Conservation (phyloP, 2,888 invertebrate species). For the Marasmarcha lunaedactyla region DNA sequence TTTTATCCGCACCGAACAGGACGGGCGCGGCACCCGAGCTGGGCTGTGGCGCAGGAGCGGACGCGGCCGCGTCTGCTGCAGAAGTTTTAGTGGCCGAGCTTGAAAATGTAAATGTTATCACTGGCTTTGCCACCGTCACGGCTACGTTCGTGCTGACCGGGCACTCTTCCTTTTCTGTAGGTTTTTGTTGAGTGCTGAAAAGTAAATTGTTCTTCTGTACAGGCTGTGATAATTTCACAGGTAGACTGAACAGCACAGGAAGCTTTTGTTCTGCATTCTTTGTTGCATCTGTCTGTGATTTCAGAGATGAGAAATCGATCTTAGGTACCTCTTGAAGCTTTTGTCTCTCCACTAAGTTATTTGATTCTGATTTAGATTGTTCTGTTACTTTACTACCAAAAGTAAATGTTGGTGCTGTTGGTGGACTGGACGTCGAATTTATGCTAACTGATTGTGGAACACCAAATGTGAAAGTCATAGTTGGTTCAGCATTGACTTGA, state of each 20-base stretch:
- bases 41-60: conserved; percentile 15
- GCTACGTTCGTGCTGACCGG: too few species aligned
- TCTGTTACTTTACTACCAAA: neutral
- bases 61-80: conserved; percentile 18
- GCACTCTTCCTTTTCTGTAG: too few species aligned
- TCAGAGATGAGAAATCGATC: conserved; percentile 13
- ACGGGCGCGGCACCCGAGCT: conserved; percentile 12
- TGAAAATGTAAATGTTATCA: conserved; percentile 23
- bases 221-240: neutral
- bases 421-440: neutral
- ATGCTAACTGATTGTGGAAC: neutral
- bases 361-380: conserved; percentile 10
- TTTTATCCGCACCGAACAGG: neutral
- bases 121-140: conserved; percentile 6
- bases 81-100: conserved; percentile 13
- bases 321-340: conserved; percentile 35
- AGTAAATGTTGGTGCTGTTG: neutral
- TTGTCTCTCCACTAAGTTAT: conserved; percentile 21
- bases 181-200: neutral
- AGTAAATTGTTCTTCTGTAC: neutral
- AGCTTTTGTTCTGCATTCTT: neutral
- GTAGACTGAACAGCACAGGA: too few species aligned
- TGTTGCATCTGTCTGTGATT: neutral
- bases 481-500: conserved; percentile 4
- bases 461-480: neutral